Conservation (phyloP, 1,140 invertebrate genomes). For the Drosophila arawakana region DNA sequence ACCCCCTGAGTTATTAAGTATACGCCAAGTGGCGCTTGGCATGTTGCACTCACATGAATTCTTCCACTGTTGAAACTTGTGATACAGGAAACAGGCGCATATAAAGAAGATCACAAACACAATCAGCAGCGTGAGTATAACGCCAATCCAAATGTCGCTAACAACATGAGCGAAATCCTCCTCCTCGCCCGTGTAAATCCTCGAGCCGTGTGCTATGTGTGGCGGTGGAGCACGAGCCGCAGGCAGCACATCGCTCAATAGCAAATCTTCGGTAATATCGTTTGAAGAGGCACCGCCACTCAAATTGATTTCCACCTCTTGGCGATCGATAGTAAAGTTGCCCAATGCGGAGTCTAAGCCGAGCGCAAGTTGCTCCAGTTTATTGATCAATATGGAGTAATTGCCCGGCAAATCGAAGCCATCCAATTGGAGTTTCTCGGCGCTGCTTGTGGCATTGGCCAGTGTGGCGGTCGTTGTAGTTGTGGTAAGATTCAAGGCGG, state of each 20-base stretch:
- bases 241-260: conserved; percentile 61
- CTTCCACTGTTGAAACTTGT: conserved; percentile 89
- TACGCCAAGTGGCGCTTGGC: conserved; percentile 37
- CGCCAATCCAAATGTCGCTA: conserved; percentile 87
- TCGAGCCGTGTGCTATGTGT: conserved; percentile 57
- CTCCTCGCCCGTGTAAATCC: conserved; percentile 70
- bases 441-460: conserved; percentile 55
- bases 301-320: conserved; percentile 76
- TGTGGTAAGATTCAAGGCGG: conserved; percentile 41
- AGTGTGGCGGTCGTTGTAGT: conserved; percentile 20
- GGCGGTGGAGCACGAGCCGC: conserved; percentile 63
- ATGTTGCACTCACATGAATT: conserved; percentile 86
- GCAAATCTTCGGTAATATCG: conserved; percentile 63
- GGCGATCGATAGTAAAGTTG: conserved; percentile 77
- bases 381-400: conserved; percentile 83
- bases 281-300: conserved; percentile 58
- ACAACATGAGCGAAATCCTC: conserved; percentile 81
- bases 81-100: conserved; percentile 87
- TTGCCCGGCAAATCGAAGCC: conserved; percentile 79
- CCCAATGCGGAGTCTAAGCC: conserved; percentile 75
- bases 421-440: conserved; percentile 67
- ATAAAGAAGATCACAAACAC: conserved; percentile 87
- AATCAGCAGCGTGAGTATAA: conserved; percentile 87
- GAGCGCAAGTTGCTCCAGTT: conserved; percentile 78
- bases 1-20: conserved; percentile 30